phyloP scores from a whole-genome alignment of 2,113 vertebrate genomes.

The Pantherophis guttatus region DNA sequence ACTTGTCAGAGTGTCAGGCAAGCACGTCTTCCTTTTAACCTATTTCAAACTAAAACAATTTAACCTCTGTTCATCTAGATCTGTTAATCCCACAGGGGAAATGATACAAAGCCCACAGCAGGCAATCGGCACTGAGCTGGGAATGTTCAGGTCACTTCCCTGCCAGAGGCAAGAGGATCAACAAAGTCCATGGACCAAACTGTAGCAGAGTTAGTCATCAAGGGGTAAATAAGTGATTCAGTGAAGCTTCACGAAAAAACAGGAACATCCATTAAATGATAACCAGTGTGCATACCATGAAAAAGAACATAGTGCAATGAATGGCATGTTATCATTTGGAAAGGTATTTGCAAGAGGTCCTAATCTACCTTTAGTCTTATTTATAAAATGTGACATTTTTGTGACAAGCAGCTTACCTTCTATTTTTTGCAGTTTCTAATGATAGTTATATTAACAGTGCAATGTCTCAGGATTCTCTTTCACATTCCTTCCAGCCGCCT shows the following conservation, averaged over 20 bases:
- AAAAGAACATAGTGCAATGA: neutral
- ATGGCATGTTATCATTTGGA: neutral
- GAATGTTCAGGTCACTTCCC: neutral
- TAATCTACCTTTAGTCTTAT: neutral
- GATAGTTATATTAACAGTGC: neutral
- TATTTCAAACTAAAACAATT: slow-evolving; percentile 13
- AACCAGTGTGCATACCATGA: neutral
- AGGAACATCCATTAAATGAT: neutral
- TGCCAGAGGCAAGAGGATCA: neutral
- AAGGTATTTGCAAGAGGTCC: neutral
- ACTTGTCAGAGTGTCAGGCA: slow-evolving; percentile 15
- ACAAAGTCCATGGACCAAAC: neutral
- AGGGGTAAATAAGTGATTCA: slow-evolving; percentile 5
- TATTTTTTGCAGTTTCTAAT: neutral
- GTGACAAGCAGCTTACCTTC: neutral
- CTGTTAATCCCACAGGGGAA: neutral
- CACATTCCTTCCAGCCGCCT: neutral
- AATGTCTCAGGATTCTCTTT: neutral
- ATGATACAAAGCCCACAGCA: neutral
- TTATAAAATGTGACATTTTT: neutral
- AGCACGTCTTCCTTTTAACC: slow-evolving; percentile 12
- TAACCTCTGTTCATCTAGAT: neutral
- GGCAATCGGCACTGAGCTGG: neutral
- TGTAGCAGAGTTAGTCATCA: slow-evolving; percentile 17
- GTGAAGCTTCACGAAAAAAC: neutral